Percentiles rank a stretch among this genome's conserved stretches.
Evolutionary conservation across 2,888 invertebrate species (phyloP).

Genomic region (Capitulum mitella): DNA sequence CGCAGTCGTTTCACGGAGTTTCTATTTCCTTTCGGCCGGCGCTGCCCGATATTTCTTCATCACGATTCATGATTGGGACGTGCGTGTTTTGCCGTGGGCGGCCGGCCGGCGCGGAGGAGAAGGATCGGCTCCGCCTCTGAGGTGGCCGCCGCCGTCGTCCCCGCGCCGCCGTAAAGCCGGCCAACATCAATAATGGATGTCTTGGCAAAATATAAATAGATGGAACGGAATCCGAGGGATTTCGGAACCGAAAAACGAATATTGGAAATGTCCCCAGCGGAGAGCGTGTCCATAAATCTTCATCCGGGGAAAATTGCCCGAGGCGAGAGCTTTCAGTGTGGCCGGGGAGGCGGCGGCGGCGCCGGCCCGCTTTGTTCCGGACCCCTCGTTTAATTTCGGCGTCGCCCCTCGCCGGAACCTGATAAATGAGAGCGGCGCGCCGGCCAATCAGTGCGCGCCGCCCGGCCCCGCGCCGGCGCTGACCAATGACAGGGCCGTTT

Average conservation of each 20-base stretch:
- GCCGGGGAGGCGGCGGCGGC: constrained; percentile 2
- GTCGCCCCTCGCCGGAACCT: constrained; percentile 19
- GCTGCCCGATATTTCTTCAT: constrained; percentile 9
- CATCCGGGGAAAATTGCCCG: constrained; percentile 21
- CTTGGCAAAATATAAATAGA: constrained; percentile 24
- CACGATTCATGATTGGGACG: constrained; percentile 19
- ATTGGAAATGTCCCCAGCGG: constrained; percentile 23
- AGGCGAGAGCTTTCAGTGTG: constrained; percentile 14
- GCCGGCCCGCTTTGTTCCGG: constrained; percentile 3
- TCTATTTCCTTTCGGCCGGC: neutral
- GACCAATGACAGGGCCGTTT: constrained; percentile 15
- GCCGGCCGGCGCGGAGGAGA: neutral
- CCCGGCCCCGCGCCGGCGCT: neutral
- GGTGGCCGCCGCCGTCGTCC: neutral
- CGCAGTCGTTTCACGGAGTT: neutral
- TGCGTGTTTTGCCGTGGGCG: neutral
- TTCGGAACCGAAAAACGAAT: constrained; percentile 22
- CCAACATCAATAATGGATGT: constrained; percentile 23
- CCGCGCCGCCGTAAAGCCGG: neutral
- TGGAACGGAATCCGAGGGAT: constrained; percentile 19
- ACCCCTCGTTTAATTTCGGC: neutral
- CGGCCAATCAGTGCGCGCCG: neutral
- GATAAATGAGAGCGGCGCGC: neutral
- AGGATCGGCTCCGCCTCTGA: neutral
- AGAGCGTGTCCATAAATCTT: constrained; percentile 21